phyloP scores from a whole-genome alignment of 1,140 invertebrate genomes.

The Brachionus angularis region DNA sequence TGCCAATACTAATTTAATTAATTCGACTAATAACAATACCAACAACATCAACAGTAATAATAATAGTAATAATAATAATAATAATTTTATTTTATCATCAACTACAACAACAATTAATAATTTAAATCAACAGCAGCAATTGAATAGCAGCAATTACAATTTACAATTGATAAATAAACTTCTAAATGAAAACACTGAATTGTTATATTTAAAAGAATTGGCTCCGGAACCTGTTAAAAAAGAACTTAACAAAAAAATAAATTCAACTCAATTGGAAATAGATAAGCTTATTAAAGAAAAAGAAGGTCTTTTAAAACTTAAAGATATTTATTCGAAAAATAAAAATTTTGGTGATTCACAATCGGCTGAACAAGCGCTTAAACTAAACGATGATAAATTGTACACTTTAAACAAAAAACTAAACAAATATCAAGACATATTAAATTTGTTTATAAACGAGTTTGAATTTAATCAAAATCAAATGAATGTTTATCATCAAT shows the following conservation, averaged over 20 bases:
- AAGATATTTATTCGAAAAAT: slow-evolving; percentile 21
- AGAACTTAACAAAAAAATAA: slow-evolving; percentile 1
- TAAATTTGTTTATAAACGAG: neutral
- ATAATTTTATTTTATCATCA: too few relatives aligned
- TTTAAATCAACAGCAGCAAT: too few relatives aligned
- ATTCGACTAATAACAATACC: too few relatives aligned
- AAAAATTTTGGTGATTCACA: slow-evolving; percentile 27
- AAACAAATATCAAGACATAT: neutral
- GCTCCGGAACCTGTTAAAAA: slow-evolving; percentile 27
- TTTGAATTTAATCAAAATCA: too few relatives aligned
- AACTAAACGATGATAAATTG: slow-evolving; percentile 3
- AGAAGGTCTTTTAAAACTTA: slow-evolving; percentile 10
- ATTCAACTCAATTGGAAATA: neutral
- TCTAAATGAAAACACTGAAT: neutral
- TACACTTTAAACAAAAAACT: neutral
- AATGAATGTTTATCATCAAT: slow-evolving; percentile 15
- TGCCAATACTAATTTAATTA: too few relatives aligned
- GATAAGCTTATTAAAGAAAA: slow-evolving; percentile 31
- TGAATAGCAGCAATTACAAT: too few relatives aligned
- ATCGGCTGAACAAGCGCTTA: slow-evolving; percentile 2
- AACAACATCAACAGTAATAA: too few relatives aligned
- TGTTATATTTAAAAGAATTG: neutral
- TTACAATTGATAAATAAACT: too few relatives aligned
- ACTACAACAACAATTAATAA: too few relatives aligned
- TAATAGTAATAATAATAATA: too few relatives aligned